Evolutionary conservation across 2,113 vertebrate species (phyloP), one percentile per base, ranked within the genome.

Genomic region (Bubo bubo): DNA sequence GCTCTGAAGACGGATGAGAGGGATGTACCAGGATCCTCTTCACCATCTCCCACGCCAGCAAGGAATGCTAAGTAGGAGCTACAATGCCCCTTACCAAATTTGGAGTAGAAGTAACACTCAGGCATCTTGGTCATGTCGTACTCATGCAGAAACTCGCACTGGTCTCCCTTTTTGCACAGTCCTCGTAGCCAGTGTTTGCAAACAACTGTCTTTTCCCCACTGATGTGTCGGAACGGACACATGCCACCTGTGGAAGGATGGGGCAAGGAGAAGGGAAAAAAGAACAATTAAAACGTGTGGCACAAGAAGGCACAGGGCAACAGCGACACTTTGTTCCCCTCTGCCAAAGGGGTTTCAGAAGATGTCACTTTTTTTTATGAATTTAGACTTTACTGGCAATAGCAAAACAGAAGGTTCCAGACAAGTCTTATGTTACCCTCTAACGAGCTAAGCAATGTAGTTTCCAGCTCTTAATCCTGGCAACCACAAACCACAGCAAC

Each of bases 81-180:
- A 37, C 55, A 72, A 60, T 1, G 6, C 5, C 43, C 60, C 99
- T 95, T 94, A 99, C 99, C 99, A 27, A 99, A 99, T 96, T 99
- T 99, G 58, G 99, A 99, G 98, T 99, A 99, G 98, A 99, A 99
- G 98, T 99, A 99, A 97, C 99, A 99, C 97, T 99, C 99, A 0
- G 99, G 99, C 99, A 99, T 99, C 98, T 99, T 99, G 96, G 99
- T 99, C 99, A 99, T 99, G 98, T 99, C 99, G 10, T 99, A 99
- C 73, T 99, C 99, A 0, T 99, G 99, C 62, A 99, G 98, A 76
- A 99, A 99, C 98, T 99, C 99, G 68, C 99, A 99, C 97, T 99
- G 99, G 97, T 99, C 99, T 85, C 99, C 99, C 92, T 99, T 99
- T 98, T 99, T 99, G 98, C 99, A 99, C 67, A 99, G 98, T 27